Base-by-base conservation (phyloP, 2,888 invertebrate genomes). In the Diplolepis rosae region DNA sequence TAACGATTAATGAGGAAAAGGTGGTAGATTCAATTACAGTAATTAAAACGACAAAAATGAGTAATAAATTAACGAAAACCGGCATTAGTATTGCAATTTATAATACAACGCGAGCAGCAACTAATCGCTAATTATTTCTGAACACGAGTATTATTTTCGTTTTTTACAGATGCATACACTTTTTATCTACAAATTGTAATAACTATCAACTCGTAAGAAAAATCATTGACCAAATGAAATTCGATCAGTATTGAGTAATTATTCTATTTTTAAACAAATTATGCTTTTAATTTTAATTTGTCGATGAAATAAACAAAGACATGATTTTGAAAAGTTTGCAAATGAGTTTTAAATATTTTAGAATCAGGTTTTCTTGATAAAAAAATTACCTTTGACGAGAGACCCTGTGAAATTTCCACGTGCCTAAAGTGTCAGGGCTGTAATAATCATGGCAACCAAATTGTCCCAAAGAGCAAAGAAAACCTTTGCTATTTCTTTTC, bases 331-430 rank as follows among this genome's bases (percentile, higher is more conserved):
- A 7, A 9, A 15, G 9, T 45, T 42, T 13, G 15, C 5, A 42
- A n/a, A n/a, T n/a, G n/a, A 15, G 42, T 42, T 15, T 42, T 6
- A 15, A 15, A n/a, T n/a, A 45, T 45, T 22, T 45, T 18, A 4
- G 1, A 6, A 15, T 15, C 18, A n/a, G 5, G 18, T 48, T 48
- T 48, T 48, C n/a, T n/a, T n/a, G n/a, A n/a, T 39, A 5, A 39
- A 39, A 5, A 35, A 18, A 30, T 39, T 86, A 87, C 87, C 87
- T 87, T 74, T 77, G 68, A 15, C 82, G 80, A 13, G 83, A 72
- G 52, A 84, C 82, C 65, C 84, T 82, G 74, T 86, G 84, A 78
- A 85, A 87, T 69, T 85, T 86, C 87, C 87, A 87, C 7, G 87
- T 87, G 75, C 87, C 87, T 35, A 86, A 67, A 2, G 85, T 87